These are phyloP conservation scores for Gryllus bimaculatus DNA, from an alignment of 1,140 invertebrate genomes.

Conservation along the genomic window DNA sequence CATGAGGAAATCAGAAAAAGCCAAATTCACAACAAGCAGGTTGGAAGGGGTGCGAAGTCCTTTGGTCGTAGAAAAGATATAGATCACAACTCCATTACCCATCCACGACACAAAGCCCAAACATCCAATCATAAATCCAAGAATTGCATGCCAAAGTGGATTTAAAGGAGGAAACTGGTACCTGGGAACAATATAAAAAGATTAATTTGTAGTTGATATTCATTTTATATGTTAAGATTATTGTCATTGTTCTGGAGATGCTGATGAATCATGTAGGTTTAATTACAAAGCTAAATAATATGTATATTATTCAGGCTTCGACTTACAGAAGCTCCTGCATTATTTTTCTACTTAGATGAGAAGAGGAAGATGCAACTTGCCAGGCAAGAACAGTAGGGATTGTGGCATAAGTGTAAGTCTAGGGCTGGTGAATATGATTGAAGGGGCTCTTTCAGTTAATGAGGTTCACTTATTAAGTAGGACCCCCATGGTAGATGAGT, in stretches of 20 bases:
- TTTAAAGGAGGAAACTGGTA: slow-evolving; percentile 66
- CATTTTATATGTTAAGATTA: neutral
- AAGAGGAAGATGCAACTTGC: too few relatives aligned
- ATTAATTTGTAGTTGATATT: neutral
- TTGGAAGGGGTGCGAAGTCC: slow-evolving; percentile 75
- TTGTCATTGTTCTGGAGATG: too few relatives aligned
- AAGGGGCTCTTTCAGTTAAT: too few relatives aligned
- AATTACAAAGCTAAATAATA: too few relatives aligned
- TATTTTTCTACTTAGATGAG: too few relatives aligned
- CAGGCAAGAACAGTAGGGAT: too few relatives aligned
- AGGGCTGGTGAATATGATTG: too few relatives aligned
- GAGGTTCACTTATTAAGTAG: too few relatives aligned
- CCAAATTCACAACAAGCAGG: slow-evolving; percentile 72
- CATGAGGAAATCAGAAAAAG: slow-evolving; percentile 80
- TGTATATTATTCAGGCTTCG: too few relatives aligned
- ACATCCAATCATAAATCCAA: slow-evolving; percentile 62
- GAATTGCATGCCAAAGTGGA: slow-evolving; percentile 67
- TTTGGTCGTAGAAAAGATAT: slow-evolving; percentile 71
- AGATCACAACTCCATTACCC: slow-evolving; percentile 79
- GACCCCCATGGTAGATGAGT: too few relatives aligned
- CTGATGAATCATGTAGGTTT: neutral
- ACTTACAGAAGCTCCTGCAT: too few relatives aligned
- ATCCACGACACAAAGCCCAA: slow-evolving; percentile 60
- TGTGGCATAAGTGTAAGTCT: too few relatives aligned
- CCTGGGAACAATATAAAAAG: slow-evolving; percentile 24